phyloP scores from a whole-genome alignment of 1,140 invertebrate species.

The Mactra quadrangularis region DNA sequence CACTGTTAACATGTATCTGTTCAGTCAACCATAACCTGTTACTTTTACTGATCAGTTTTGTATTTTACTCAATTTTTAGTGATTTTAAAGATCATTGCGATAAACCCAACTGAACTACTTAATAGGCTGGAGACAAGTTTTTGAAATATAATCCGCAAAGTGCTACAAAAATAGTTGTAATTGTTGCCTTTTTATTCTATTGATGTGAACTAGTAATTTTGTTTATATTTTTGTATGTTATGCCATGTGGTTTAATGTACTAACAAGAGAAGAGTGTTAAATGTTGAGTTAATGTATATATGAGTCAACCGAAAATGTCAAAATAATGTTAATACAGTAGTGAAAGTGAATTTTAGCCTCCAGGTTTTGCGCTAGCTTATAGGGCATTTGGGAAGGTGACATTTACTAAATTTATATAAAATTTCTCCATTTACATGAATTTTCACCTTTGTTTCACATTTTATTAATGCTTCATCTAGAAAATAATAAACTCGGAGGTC shows the following conservation, averaged over 20 bases:
- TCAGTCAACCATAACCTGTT: too few species aligned
- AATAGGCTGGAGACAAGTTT: too few species aligned
- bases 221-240: slow-evolving; percentile 32
- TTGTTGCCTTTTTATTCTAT: slow-evolving; percentile 22
- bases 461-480: too few species aligned
- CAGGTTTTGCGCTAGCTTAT: slow-evolving; percentile 13
- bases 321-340: background rate
- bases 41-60: too few species aligned
- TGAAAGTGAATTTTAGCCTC: slow-evolving; percentile 25
- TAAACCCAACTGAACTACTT: too few species aligned
- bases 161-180: background rate
- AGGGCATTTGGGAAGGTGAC: slow-evolving; percentile 29
- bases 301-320: slow-evolving; percentile 46
- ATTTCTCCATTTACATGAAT: too few species aligned
- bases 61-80: too few species aligned
- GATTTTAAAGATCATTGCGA: too few species aligned
- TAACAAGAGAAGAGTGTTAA: background rate
- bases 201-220: background rate
- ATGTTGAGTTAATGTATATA: background rate
- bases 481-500: too few species aligned
- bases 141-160: too few species aligned
- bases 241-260: slow-evolving; percentile 13
- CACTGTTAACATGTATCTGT: too few species aligned
- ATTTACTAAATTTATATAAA: slow-evolving; percentile 9
- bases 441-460: too few species aligned